Evolutionary conservation across 2,113 vertebrate genomes (phyloP).

Genomic region (Corythaeola cristata): DNA sequence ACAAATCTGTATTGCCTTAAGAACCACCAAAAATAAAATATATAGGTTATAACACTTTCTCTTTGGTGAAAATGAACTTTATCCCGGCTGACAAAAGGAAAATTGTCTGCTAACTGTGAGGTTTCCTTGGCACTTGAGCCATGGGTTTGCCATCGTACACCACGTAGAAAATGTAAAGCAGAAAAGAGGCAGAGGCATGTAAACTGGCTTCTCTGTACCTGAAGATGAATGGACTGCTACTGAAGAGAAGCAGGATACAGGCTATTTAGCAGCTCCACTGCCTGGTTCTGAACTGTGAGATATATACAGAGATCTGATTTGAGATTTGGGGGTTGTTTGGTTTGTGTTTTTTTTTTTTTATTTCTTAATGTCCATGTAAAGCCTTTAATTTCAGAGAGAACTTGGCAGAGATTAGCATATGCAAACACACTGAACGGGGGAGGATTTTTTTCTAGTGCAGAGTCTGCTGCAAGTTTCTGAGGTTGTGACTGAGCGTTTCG

Average conservation of each 20-base stretch:
- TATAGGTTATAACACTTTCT: neutral
- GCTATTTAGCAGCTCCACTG: constrained; percentile 81
- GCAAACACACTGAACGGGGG: neutral
- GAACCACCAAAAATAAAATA: neutral
- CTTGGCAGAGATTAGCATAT: constrained; percentile 44
- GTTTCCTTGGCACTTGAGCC: neutral
- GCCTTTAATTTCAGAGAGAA: constrained; percentile 25
- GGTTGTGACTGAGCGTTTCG: neutral
- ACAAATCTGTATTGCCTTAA: neutral
- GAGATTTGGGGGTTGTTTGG: neutral
- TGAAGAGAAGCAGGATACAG: constrained; percentile 87
- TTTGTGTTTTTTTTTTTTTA: neutral
- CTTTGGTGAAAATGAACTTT: constrained; percentile 31
- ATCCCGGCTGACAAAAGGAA: constrained; percentile 36
- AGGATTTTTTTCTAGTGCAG: neutral
- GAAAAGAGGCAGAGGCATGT: constrained; percentile 61
- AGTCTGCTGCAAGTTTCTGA: constrained; percentile 3
- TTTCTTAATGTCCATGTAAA: neutral
- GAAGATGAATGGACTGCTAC: constrained; percentile 87
- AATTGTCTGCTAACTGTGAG: constrained; percentile 25
- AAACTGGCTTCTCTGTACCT: constrained; percentile 58
- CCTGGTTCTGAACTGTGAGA: constrained; percentile 73
- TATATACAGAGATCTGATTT: constrained; percentile 63
- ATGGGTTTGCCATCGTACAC: constrained; percentile 31
- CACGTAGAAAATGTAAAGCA: constrained; percentile 48